Evolutionary conservation across 2,113 vertebrate genomes (phyloP), one percentile per base, ranked within the genome.

Genomic region (Sardina pilchardus): DNA sequence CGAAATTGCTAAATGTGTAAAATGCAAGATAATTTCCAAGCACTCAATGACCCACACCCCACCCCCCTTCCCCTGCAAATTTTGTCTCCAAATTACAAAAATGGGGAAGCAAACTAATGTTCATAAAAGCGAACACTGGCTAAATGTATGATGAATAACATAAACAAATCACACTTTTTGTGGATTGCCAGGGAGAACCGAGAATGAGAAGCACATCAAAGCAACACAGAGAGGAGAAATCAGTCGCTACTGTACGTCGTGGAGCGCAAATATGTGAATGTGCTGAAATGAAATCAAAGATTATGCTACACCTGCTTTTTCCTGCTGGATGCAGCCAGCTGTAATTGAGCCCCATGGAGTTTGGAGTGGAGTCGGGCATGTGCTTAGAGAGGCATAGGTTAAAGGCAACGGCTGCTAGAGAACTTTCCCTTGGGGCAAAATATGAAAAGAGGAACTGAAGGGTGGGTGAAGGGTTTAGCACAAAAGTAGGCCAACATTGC

Each of bases 401-500:
- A 90, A 92, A 89, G 86, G 91, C 82, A 91, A 86, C 91, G 83
- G 81, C 5, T 85, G 88, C 89, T 86, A 88, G 84, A 78, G 86
- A 85, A 85, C 88, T 85, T 91, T 90, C 84, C 90, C 88, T 89
- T 47, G 47, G 88, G 81, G 80, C 82, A 45, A 43, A 10, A 78
- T 12, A 59, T 78, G 85, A 86, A 85, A 87, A 82, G 87, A 67
- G 86, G 88, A 86, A 82, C 89, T 83, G 89, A 92, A 89, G 90
- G 89, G 90, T 90, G 88, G 92, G 89, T 84, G 85, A 83, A 88
- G 84, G 85, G 89, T 91, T 90, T 87, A 86, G 85, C 84, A 87
- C 88, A 78, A 85, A 94, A 93, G 86, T 94, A 93, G 93, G 92
- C 89, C 92, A 92, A 89, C 85, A 88, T 93, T 91, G 92, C 91